Percentiles rank a stretch among this genome's conserved stretches.
phyloP scores from a whole-genome alignment of 35 echinoderm and acorn worm species.

The Holothuria glaberrima region DNA sequence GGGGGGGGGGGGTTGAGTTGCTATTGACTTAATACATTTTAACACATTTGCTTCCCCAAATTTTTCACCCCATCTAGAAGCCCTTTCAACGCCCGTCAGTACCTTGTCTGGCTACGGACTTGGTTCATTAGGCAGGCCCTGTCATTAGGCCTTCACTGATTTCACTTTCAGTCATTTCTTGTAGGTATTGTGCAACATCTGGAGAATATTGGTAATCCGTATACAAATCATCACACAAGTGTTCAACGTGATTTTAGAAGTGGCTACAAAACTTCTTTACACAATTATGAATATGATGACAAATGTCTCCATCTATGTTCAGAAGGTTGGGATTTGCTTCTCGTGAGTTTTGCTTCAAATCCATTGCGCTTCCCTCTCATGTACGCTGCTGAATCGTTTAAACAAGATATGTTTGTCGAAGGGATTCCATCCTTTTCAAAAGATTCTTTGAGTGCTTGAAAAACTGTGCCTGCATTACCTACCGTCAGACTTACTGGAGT shows the following conservation, averaged over 20 bases:
- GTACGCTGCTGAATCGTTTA: conserved; percentile 41
- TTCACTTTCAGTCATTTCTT: conserved; percentile 43
- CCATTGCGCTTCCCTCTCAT: conserved; percentile 51
- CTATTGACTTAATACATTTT: no score
- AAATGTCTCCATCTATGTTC: conserved; percentile 34
- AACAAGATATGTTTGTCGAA: background rate
- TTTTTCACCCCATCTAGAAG: no score
- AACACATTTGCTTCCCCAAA: no score
- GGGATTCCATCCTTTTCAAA: conserved; percentile 58
- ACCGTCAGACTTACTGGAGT: background rate
- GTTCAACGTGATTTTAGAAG: conserved; percentile 20
- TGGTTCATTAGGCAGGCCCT: no score
- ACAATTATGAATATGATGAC: conserved; percentile 11
- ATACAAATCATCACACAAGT: conserved; percentile 62
- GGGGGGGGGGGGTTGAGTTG: no score
- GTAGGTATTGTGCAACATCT: conserved; percentile 2
- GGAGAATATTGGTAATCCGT: conserved; percentile 44
- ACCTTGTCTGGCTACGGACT: no score
- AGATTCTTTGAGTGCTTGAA: background rate
- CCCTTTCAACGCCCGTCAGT: no score
- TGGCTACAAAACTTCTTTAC: conserved; percentile 21
- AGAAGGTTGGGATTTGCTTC: conserved; percentile 6
- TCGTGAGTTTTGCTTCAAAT: conserved; percentile 57
- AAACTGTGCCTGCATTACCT: conserved; percentile 53
- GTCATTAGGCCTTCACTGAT: no score